Percentiles rank a stretch among this genome's conserved stretches.
Conservation (phyloP, 2,888 invertebrate species). For the Caenorhabditis imperialis region DNA sequence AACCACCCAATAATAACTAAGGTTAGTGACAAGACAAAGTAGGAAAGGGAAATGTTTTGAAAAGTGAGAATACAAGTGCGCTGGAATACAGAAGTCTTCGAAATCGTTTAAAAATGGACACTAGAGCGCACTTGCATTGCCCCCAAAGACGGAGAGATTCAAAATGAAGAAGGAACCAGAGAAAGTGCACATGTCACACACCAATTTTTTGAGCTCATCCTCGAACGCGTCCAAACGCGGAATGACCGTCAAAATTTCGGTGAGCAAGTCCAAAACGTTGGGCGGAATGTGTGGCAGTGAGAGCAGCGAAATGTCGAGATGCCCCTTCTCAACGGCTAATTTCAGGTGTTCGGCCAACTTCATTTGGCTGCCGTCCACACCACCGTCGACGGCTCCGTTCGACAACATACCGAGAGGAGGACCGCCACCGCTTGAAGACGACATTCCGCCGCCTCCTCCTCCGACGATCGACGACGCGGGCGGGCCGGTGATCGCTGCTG, state of each 20-base stretch:
- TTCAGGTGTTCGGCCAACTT: conserved; percentile 47
- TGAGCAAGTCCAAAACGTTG: conserved; percentile 50
- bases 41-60: too few relatives aligned
- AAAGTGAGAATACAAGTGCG: neutral
- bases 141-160: neutral
- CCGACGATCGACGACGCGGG: too few relatives aligned
- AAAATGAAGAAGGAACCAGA: neutral
- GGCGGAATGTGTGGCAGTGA: conserved; percentile 52
- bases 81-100: too few relatives aligned
- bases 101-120: too few relatives aligned
- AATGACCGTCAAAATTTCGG: conserved; percentile 46
- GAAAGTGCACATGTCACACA: conserved; percentile 23
- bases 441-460: conserved; percentile 19
- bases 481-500: too few relatives aligned
- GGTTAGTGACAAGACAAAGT: too few relatives aligned
- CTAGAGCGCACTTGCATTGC: neutral
- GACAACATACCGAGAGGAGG: too few relatives aligned
- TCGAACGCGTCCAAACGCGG: conserved; percentile 44
- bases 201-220: conserved; percentile 41
- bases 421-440: conserved; percentile 12
- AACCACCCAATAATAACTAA: too few relatives aligned
- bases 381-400: neutral
- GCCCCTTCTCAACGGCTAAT: conserved; percentile 52
- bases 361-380: conserved; percentile 33
- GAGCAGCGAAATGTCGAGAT: conserved; percentile 46